Base-by-base conservation (phyloP, 2,113 vertebrate genomes). In the Dolichotis patagonum region DNA sequence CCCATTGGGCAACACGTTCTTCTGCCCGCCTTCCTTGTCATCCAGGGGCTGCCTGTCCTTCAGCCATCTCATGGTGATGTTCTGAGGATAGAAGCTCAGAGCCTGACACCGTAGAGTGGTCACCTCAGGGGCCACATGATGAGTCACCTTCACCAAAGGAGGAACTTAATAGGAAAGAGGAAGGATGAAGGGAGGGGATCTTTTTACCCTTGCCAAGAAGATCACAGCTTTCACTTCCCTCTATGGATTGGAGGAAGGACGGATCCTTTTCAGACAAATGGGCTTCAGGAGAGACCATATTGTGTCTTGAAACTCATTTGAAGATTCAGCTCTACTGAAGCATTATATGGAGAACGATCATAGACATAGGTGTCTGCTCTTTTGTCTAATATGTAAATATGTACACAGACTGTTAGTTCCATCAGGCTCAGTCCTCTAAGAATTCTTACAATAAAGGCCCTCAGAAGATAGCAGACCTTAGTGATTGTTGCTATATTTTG, bases 21-120 rank as follows among this genome's bases (percentile, higher is more conserved):
- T 0, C 1, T 69, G 84, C 32, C 56, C 60, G 0, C 13, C 0
- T 0, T 83, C 88, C 30, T 54, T 12, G 32, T 63, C 71, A 8
- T 88, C 91, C 85, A 97, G 67, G 0, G 56, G 88, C 78, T 93
- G 92, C 5, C 7, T 16, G n/a, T 97, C 97, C 71, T 95, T 96
- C 88, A 96, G 10, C 98, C 98, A 98, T 65, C 28, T 86, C 82
- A 97, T 90, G n/a, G 60, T 88, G 67, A 98, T 94, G 62, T 94
- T 71, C 73, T 28, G 81, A 8, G 98, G 96, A 69, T 89, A 98
- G 97, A 97, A 98, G 90, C 62, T 88, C 87, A 90, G 78, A 69
- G 97, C 97, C 81, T 62, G 94, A 75, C 98, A 98, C 60, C 24
- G 38, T 1, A 98, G 96, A n/a, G 52, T 94, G 82, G 71, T 96